These are phyloP conservation scores for Periphyllus acericola DNA, from an alignment of 2,888 invertebrate species.

Conservation along the genomic window DNA sequence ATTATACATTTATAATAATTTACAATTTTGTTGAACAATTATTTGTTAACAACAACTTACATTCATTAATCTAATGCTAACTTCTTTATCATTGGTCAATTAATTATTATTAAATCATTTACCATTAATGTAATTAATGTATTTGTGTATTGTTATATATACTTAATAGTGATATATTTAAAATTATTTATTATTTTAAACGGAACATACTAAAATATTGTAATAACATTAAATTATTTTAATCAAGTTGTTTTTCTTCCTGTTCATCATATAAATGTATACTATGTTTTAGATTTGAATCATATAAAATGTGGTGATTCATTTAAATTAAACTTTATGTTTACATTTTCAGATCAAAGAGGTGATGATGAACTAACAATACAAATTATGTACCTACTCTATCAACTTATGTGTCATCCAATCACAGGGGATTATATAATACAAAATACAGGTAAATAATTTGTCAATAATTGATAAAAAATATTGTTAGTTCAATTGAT, in stretches of 20 bases:
- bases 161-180: not conserved
- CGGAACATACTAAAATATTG: too few relatives aligned
- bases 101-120: too few relatives aligned
- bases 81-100: too few relatives aligned
- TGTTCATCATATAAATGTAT: not conserved
- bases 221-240: not conserved
- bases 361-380: slow-evolving; percentile 98
- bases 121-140: too few relatives aligned
- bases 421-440: slow-evolving; percentile 84
- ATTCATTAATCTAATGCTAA: too few relatives aligned
- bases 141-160: too few relatives aligned
- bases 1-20: too few relatives aligned
- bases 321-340: not conserved
- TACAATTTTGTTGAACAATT: too few relatives aligned
- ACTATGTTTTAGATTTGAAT: too few relatives aligned
- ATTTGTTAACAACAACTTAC: too few relatives aligned
- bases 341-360: slow-evolving; percentile 77
- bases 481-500: not conserved
- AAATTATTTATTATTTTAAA: not conserved
- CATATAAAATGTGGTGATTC: not conserved
- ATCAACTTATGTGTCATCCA: slow-evolving; percentile 85
- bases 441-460: slow-evolving; percentile 86
- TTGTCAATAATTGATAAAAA: slow-evolving; percentile 72
- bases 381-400: slow-evolving; percentile 95
- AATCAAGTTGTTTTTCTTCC: not conserved